Percentiles rank a stretch among this genome's conserved stretches.
phyloP scores from a whole-genome alignment of 2,113 vertebrate species.

The Suncus etruscus region DNA sequence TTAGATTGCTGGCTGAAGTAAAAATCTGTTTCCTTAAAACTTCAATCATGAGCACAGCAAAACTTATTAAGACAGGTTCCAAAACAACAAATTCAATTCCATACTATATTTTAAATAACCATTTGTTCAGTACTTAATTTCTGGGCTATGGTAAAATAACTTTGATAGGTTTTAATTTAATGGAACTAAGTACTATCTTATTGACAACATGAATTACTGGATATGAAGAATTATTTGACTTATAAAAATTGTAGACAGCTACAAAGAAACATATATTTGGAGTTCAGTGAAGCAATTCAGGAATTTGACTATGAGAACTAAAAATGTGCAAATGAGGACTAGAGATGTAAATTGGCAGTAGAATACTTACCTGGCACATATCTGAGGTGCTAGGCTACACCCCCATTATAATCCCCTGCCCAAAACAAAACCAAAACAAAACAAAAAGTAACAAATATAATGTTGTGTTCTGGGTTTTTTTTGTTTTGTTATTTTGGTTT shows the following conservation, averaged over 20 bases:
- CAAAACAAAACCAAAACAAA: too few relatives aligned
- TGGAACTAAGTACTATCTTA: not conserved
- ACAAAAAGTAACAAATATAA: too few relatives aligned
- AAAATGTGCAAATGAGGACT: not conserved
- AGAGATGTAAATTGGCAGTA: too few relatives aligned
- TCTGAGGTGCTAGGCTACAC: too few relatives aligned
- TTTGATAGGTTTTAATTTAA: not conserved
- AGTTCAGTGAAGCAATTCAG: conserved; percentile 19
- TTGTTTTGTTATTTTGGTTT: too few relatives aligned
- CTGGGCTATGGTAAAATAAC: not conserved
- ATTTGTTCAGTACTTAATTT: not conserved
- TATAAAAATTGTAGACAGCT: not conserved
- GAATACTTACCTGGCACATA: too few relatives aligned
- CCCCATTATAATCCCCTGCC: too few relatives aligned
- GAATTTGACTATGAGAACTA: not conserved
- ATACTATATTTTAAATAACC: not conserved
- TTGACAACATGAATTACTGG: not conserved
- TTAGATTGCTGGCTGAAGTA: conserved; percentile 30
- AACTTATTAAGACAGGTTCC: conserved; percentile 26
- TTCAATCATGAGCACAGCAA: not conserved
- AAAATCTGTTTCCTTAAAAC: conserved; percentile 53
- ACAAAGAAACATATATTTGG: not conserved
- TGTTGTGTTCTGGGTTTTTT: too few relatives aligned
- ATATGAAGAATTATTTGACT: conserved; percentile 41
- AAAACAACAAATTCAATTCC: not conserved